Evolutionary conservation across 2,888 invertebrate genomes (phyloP).

Genomic region (Boloria euphrosyne): DNA sequence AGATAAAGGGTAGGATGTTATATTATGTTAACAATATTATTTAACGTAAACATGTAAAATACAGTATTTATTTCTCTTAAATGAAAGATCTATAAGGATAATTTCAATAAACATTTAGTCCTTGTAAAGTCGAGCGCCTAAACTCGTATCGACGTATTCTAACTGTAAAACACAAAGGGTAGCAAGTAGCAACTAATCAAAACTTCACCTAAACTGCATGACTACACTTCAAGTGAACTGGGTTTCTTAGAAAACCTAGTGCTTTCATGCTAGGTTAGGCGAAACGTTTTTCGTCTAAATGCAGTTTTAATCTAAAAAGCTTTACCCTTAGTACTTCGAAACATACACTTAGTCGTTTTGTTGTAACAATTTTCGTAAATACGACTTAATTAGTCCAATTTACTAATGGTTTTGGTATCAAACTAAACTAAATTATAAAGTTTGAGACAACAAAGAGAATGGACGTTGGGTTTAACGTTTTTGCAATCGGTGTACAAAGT

Average conservation of each 20-base stretch:
- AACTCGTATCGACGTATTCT: conserved; percentile 26
- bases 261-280: conserved; percentile 9
- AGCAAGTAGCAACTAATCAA: conserved; percentile 39
- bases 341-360: conserved; percentile 1
- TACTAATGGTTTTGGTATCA: conserved; percentile 1
- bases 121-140: conserved; percentile 26
- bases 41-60: too few species aligned
- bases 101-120: conserved; percentile 21
- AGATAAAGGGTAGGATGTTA: too few species aligned
- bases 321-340: too few species aligned
- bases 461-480: conserved; percentile 8
- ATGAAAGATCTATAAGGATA: background rate
- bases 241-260: conserved; percentile 33
- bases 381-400: conserved; percentile 4
- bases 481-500: background rate
- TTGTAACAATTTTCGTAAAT: background rate
- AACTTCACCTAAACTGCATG: conserved; percentile 36
- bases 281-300: background rate
- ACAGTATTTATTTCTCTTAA: background rate
- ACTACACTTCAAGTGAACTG: conserved; percentile 26
- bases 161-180: conserved; percentile 34
- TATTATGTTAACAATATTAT: too few species aligned
- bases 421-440: conserved; percentile 8
- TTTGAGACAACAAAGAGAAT: conserved; percentile 18
- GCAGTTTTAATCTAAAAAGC: background rate